Conservation (phyloP, 2,113 vertebrate species). For the Trachemys scripta region DNA sequence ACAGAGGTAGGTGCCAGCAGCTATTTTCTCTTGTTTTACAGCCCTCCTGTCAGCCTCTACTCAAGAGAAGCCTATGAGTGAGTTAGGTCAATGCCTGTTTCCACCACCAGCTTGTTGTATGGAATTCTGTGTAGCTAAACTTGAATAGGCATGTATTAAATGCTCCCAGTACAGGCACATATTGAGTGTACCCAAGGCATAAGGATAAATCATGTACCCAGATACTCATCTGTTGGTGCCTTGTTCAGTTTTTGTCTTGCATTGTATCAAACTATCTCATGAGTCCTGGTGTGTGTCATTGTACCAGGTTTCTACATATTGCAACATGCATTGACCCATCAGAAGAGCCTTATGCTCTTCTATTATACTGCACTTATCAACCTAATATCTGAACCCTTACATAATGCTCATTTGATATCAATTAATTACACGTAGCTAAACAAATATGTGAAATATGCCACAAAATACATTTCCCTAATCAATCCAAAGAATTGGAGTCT, state of each 20-base stretch:
- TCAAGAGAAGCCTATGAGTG: not conserved
- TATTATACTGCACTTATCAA: not conserved
- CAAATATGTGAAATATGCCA: not conserved
- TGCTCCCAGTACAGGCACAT: not conserved
- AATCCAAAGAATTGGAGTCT: not conserved
- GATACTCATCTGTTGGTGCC: not conserved
- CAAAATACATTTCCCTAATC: not conserved
- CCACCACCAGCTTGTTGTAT: not conserved
- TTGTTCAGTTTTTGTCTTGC: not conserved
- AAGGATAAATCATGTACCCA: constrained; percentile 22
- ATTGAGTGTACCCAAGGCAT: not conserved
- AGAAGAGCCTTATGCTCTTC: not conserved
- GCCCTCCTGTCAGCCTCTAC: not conserved
- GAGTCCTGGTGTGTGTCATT: constrained; percentile 43
- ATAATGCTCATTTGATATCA: not conserved
- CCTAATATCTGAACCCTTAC: not conserved
- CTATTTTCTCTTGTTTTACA: not conserved
- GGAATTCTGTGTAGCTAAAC: not conserved
- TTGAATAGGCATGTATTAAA: not conserved
- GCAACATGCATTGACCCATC: not conserved
- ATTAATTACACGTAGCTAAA: not conserved
- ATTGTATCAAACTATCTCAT: constrained; percentile 33
- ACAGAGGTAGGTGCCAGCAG: constrained; percentile 87
- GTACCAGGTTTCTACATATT: not conserved
- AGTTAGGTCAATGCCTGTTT: not conserved